Evolutionary conservation across 2,797 vertebrate species (phyloP).

Genomic region (Esox lucius): DNA sequence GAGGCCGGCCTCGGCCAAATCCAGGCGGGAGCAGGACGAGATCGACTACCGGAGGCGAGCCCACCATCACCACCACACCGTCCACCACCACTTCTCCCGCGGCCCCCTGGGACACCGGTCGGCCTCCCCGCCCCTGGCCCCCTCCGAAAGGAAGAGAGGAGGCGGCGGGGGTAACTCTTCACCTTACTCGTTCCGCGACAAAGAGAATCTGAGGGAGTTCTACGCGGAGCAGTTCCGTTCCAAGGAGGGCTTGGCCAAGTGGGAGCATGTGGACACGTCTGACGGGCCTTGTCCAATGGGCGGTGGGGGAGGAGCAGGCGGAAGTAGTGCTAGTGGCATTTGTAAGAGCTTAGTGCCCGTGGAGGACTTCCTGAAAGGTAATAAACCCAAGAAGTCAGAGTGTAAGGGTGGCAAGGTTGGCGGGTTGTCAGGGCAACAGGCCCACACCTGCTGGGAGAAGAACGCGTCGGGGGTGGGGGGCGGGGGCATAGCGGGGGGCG

Average conservation of each 20-base stretch:
- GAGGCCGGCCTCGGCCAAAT: conserved; percentile 90
- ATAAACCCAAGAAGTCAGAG: conserved; percentile 78
- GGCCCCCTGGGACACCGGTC: conserved; percentile 76
- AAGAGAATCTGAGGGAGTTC: conserved; percentile 94
- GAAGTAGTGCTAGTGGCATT: conserved; percentile 79
- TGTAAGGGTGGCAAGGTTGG: conserved; percentile 79
- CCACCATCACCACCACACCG: conserved; percentile 74
- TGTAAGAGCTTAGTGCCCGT: conserved; percentile 85
- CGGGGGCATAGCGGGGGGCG: conserved; percentile 83
- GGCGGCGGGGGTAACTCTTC: conserved; percentile 72
- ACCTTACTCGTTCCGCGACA: conserved; percentile 88
- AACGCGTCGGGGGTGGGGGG: conserved; percentile 79
- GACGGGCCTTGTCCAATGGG: conserved; percentile 70
- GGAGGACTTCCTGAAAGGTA: conserved; percentile 84
- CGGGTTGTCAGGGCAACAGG: conserved; percentile 69
- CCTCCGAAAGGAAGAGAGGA: conserved; percentile 73
- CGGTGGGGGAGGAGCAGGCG: conserved; percentile 79
- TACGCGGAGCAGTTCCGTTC: conserved; percentile 95
- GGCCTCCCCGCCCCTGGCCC: conserved; percentile 75
- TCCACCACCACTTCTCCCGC: conserved; percentile 81
- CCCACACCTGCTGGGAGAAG: conserved; percentile 81
- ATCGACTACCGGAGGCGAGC: conserved; percentile 89
- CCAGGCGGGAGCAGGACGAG: conserved; percentile 93
- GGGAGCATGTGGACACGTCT: conserved; percentile 90
- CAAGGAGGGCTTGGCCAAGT: conserved; percentile 92